phyloP scores from a whole-genome alignment of 2,888 invertebrate genomes.

The Campoplex capitator region DNA sequence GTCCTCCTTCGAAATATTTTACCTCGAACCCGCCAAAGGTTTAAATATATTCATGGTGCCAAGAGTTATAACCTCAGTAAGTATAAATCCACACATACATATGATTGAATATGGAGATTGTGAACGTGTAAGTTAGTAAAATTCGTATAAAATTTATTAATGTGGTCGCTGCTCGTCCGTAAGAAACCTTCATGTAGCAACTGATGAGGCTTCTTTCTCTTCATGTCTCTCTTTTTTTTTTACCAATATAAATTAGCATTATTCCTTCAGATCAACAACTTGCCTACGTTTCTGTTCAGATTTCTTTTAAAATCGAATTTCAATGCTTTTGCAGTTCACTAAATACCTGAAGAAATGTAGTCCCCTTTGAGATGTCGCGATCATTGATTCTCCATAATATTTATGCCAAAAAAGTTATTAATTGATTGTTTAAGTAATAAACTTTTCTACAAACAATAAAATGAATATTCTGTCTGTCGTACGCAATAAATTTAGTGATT shows the following conservation, averaged over 20 bases:
- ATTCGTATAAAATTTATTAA: constrained; percentile 3
- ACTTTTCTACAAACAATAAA: neutral
- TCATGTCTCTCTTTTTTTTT: neutral
- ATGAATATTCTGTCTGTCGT: neutral
- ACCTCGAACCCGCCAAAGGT: neutral
- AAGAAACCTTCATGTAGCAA: neutral
- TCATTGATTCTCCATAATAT: neutral
- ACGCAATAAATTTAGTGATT: neutral
- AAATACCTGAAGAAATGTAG: neutral
- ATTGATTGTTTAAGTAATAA: neutral
- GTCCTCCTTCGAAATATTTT: neutral
- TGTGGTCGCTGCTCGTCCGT: neutral
- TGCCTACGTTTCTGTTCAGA: too few relatives aligned
- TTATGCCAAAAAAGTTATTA: neutral
- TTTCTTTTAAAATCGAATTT: neutral
- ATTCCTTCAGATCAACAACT: too few relatives aligned
- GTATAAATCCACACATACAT: constrained; percentile 3
- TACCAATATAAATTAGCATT: too few relatives aligned
- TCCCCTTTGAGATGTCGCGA: neutral
- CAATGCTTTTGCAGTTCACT: neutral
- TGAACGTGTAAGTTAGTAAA: constrained; percentile 13
- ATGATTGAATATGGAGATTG: neutral
- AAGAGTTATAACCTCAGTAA: neutral
- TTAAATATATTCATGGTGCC: neutral
- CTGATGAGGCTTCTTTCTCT: neutral